Evolutionary conservation across 2,888 invertebrate species (phyloP).

Genomic region (Lycocerus yunnanus): DNA sequence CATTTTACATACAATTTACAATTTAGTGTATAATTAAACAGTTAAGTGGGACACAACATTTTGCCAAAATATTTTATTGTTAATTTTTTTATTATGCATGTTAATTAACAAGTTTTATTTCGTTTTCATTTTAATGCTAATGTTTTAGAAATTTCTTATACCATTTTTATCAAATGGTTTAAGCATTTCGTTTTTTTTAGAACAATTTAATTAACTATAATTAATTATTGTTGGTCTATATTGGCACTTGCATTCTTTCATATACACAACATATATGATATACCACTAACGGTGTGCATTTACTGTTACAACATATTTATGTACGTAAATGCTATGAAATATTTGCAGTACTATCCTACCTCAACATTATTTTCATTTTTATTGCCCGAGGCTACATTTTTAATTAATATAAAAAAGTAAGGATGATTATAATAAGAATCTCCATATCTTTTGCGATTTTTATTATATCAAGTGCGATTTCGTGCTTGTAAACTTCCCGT

Average conservation of each 20-base stretch:
- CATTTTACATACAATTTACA: background rate
- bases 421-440: background rate
- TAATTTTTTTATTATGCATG: background rate
- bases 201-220: too few relatives aligned
- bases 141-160: background rate
- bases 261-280: background rate
- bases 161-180: too few relatives aligned
- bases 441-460: background rate
- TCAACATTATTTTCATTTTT: background rate
- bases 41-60: background rate
- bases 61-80: background rate
- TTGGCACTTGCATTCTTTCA: background rate
- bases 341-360: background rate
- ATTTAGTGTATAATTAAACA: background rate
- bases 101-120: background rate
- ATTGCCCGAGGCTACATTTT: background rate
- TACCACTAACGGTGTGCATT: background rate
- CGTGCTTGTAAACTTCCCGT: background rate
- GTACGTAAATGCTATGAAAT: background rate
- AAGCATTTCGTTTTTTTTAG: too few relatives aligned
- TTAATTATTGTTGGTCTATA: background rate
- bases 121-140: background rate
- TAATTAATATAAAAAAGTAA: background rate
- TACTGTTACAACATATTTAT: background rate
- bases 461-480: background rate